phyloP scores from a whole-genome alignment of 2,888 invertebrate genomes.

The Celastrina argiolus region DNA sequence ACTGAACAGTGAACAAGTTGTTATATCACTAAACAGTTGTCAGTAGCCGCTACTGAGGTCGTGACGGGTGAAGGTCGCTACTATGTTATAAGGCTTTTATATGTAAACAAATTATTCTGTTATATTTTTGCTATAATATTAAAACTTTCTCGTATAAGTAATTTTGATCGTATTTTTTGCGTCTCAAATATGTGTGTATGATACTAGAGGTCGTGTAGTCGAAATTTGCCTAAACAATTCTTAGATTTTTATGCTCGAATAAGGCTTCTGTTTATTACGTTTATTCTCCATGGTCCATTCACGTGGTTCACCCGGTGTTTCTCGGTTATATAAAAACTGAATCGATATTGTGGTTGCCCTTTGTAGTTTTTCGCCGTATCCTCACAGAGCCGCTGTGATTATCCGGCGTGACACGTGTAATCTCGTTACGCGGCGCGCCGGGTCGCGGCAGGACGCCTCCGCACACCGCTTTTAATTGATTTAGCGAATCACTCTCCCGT shows the following conservation, averaged over 20 bases:
- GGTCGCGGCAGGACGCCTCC: slow-evolving; percentile 54
- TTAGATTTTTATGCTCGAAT: no score
- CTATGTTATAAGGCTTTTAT: not conserved
- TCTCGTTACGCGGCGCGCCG: slow-evolving; percentile 42
- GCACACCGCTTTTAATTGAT: slow-evolving; percentile 56
- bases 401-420: slow-evolving; percentile 55
- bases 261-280: no score
- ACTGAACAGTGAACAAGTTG: not conserved
- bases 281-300: no score
- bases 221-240: no score
- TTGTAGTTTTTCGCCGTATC: not conserved
- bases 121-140: not conserved
- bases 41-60: not conserved
- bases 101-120: not conserved
- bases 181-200: no score
- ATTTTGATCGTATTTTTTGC: no score
- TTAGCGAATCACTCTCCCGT: slow-evolving; percentile 56
- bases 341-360: no score
- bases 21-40: slow-evolving; percentile 1
- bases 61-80: not conserved
- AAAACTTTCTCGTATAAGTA: no score
- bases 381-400: slow-evolving; percentile 29
- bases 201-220: no score
- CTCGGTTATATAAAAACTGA: no score
- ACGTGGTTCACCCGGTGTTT: no score